A percentile compares a stretch with the other conserved stretches of the same genome.
These are phyloP conservation scores for Balanococcus diminutus DNA, from an alignment of 2,888 invertebrate species.

Conservation along the genomic window DNA sequence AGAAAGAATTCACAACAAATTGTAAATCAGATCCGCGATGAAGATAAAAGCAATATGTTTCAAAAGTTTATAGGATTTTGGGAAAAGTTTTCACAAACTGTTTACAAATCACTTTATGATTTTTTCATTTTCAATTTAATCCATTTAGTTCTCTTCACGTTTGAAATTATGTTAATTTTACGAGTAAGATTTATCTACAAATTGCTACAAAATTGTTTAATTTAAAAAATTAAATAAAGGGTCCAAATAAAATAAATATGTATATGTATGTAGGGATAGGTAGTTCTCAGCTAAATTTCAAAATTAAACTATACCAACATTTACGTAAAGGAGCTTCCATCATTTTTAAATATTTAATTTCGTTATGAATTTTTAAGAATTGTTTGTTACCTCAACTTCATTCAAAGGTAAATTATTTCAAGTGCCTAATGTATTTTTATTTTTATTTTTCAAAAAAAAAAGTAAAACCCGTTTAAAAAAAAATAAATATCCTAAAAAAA, in stretches of 20 bases:
- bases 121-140: not conserved
- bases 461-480: too few species aligned
- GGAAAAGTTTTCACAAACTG: not conserved
- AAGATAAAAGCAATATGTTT: slow-evolving; percentile 43
- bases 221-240: not conserved
- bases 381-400: too few species aligned
- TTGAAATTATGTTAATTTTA: not conserved
- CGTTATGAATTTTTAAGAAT: too few species aligned
- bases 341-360: too few species aligned
- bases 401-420: too few species aligned
- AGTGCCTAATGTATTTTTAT: too few species aligned
- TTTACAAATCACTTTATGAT: slow-evolving; percentile 4
- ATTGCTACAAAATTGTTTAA: not conserved
- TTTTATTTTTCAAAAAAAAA: too few species aligned
- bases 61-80: slow-evolving; percentile 24
- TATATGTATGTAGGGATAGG: too few species aligned
- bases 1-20: slow-evolving; percentile 5
- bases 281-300: too few species aligned
- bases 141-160: not conserved
- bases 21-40: not conserved
- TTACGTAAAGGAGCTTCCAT: too few species aligned
- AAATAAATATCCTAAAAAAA: too few species aligned
- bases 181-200: not conserved
- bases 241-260: not conserved
- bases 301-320: too few species aligned